These are phyloP conservation scores for Bos javanicus DNA, from an alignment of 2,113 vertebrate species.

Conservation along the genomic window DNA sequence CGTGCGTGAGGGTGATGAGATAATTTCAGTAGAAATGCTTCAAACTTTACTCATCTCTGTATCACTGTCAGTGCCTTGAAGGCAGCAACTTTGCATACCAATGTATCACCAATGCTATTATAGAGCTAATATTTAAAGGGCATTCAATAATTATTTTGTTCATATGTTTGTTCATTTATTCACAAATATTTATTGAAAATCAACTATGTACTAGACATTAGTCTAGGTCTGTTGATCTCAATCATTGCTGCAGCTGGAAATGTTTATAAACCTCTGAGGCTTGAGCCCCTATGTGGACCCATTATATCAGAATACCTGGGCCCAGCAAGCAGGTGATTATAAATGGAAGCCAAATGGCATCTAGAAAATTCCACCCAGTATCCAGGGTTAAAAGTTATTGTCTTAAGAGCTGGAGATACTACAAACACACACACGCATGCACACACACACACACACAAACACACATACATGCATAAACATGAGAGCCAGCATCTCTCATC, in stretches of 20 bases:
- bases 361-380: background rate
- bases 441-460: background rate
- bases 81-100: background rate
- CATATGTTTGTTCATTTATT: background rate
- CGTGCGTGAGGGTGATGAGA: background rate
- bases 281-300: background rate
- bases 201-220: background rate
- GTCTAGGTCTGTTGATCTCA: background rate
- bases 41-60: background rate
- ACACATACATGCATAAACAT: background rate
- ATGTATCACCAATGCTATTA: background rate
- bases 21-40: background rate
- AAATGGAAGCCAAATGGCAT: background rate
- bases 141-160: background rate
- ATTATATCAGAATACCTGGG: background rate
- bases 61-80: background rate
- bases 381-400: background rate
- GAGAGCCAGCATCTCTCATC: background rate
- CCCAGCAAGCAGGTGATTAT: background rate
- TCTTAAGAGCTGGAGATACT: background rate
- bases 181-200: background rate
- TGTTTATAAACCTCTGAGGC: background rate
- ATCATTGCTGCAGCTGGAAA: background rate
- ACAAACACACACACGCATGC: background rate
- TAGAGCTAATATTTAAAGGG: background rate